These are phyloP conservation scores for Hypotaenidia okinawae DNA, from an alignment of 2,797 vertebrate species.

Conservation along the genomic window DNA sequence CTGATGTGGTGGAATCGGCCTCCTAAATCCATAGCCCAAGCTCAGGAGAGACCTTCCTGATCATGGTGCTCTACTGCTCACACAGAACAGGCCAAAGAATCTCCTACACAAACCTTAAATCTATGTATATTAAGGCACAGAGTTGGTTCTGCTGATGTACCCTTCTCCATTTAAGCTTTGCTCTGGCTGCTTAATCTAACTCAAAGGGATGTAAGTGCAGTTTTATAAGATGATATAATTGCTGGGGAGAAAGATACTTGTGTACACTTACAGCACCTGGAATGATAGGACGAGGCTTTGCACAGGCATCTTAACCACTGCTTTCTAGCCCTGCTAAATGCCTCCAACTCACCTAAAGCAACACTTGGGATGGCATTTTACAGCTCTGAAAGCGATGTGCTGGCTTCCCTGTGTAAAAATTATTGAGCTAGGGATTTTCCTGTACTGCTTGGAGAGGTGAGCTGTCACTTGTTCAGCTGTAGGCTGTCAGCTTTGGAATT, in stretches of 20 bases:
- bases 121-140: neutral
- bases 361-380: neutral
- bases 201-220: neutral
- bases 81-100: neutral
- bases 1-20: neutral
- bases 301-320: neutral
- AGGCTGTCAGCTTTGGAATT: neutral
- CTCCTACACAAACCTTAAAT: neutral
- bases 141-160: neutral
- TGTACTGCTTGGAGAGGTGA: neutral
- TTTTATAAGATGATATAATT: neutral
- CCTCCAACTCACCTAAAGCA: neutral
- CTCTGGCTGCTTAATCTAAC: neutral
- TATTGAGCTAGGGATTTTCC: neutral
- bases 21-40: neutral
- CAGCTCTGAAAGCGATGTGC: neutral
- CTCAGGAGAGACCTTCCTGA: neutral
- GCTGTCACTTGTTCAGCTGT: neutral
- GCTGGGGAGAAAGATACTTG: neutral
- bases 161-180: neutral
- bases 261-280: neutral
- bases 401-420: neutral
- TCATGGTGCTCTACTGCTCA: rapidly evolving
- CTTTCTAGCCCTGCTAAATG: neutral
- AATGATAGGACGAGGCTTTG: neutral